Conservation (phyloP, 2,113 vertebrate species). For the Trogon melanurus region DNA sequence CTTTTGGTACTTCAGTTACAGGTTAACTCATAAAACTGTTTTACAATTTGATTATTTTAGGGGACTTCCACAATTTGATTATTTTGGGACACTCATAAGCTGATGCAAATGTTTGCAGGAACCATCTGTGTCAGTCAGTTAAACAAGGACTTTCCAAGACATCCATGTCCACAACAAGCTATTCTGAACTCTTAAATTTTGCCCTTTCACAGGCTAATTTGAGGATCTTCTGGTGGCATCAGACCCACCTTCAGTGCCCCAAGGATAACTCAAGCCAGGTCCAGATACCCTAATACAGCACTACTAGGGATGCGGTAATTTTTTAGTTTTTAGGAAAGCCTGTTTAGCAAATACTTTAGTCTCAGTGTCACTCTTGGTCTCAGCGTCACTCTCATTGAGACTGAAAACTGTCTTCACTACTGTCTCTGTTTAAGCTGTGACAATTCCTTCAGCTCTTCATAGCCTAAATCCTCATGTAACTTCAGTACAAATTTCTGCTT, state of each 20-base stretch:
- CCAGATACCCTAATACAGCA: background rate
- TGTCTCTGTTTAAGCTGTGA: background rate
- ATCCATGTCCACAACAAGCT: rapidly evolving
- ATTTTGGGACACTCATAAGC: background rate
- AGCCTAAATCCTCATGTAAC: background rate
- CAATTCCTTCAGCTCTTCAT: background rate
- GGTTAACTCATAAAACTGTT: background rate
- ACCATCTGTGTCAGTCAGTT: rapidly evolving
- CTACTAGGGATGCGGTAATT: background rate
- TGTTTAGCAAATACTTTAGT: background rate
- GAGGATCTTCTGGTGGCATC: background rate
- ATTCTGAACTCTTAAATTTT: background rate
- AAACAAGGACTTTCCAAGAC: background rate
- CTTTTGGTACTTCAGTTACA: background rate
- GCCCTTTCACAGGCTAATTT: background rate
- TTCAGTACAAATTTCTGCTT: background rate
- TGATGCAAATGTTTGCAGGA: background rate
- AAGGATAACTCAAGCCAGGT: background rate
- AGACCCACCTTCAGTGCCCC: background rate
- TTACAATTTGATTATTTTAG: background rate
- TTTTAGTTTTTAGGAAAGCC: background rate
- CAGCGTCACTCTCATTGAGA: background rate
- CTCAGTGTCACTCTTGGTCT: background rate
- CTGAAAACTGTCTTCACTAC: background rate
- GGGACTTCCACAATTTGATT: background rate